Evolutionary conservation across 2,113 vertebrate species (phyloP).

Genomic region (Poecile atricapillus): DNA sequence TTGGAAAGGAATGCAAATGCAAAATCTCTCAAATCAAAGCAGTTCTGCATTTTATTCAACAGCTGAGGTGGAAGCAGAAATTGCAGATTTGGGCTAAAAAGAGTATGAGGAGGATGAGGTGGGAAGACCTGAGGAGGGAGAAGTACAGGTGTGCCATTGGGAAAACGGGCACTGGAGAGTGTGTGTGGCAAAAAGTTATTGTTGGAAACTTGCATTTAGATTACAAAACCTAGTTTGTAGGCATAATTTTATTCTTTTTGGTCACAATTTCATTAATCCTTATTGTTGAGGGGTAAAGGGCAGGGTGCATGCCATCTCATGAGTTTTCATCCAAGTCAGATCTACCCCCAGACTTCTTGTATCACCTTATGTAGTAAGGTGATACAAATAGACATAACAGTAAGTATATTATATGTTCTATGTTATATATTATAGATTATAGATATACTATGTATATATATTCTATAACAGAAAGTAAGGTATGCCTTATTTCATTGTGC

Average conservation of each 20-base stretch:
- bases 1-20: background rate
- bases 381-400: no score
- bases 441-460: background rate
- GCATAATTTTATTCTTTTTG: background rate
- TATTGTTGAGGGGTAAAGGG: accelerated
- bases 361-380: no score
- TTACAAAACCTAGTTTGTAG: background rate
- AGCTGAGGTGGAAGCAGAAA: background rate
- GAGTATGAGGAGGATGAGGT: background rate
- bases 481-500: background rate
- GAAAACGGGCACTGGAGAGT: background rate
- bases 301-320: accelerated
- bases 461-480: background rate
- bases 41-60: background rate
- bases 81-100: background rate
- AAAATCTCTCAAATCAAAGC: background rate
- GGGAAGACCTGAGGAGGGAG: background rate
- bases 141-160: background rate
- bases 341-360: background rate
- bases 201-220: background rate
- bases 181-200: background rate
- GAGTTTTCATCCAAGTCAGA: background rate
- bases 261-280: background rate
- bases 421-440: no score
- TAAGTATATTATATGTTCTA: no score